Evolutionary conservation across 2,113 vertebrate species (phyloP), one percentile per base, ranked within the genome.

Genomic region (Myxocyprinus asiaticus): DNA sequence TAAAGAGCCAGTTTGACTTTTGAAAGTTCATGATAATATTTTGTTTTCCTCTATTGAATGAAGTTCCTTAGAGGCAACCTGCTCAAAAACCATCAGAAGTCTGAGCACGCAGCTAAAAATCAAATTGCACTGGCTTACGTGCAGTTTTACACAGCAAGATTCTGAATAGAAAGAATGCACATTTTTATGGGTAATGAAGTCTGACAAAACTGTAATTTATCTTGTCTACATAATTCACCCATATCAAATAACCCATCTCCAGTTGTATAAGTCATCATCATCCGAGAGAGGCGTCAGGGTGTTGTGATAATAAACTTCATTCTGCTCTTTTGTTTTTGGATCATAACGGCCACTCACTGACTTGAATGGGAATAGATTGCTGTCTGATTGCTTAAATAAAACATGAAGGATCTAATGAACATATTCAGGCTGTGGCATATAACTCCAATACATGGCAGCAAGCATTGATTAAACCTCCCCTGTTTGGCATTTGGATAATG

Each of bases 401-500:
- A 91, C 90, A 92, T 92, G 91, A 94, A 90, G 86, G 87, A 86
- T 77, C 70, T 87, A 88, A 91, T 90, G 88, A 93, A 90, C 87
- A 86, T 86, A 89, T 91, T 90, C 83, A 86, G 81, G 86, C 83
- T 84, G 78, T 85, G 85, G 84, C 82, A 81, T 71, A 71, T 86
- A 87, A 89, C 84, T 84, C 76, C 61, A 82, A 85, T 88, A 81
- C 79, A 86, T 75, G 58, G 78, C 74, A 45, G 86, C 78, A 76
- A 88, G 87, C 62, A 62, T 78, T 94, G 93, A 93, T 94, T 94
- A 93, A 91, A 90, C 87, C 89, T 91, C 84, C 81, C 83, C 86
- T 88, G 90, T 90, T 92, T 94, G 91, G 89, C 92, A 93, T 94
- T 93, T 93, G 86, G 90, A 90, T 92, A 93, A 93, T 92, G 90